Evolutionary conservation across 2,113 vertebrate genomes (phyloP).

Genomic region (Passer montanus): DNA sequence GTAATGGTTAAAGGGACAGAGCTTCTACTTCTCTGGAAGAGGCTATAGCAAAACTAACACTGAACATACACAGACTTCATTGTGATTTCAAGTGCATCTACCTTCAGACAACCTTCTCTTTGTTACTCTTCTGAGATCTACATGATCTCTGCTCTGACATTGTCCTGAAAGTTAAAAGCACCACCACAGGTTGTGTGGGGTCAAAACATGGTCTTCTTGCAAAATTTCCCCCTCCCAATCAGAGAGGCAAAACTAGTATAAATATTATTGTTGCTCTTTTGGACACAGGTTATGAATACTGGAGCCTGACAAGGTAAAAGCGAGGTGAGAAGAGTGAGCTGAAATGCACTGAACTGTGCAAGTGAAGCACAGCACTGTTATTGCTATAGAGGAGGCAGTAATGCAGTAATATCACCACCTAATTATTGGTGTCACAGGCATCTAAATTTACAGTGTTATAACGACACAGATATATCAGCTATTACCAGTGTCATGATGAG

Average conservation of each 20-base stretch:
- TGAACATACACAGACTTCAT: not conserved
- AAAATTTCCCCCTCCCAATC: not conserved
- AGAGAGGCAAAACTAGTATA: not conserved
- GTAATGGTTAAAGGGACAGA: not conserved
- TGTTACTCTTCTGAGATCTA: not conserved
- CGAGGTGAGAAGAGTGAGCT: not conserved
- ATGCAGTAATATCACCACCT: not conserved
- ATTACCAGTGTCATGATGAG: not conserved
- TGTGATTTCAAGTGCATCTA: not conserved
- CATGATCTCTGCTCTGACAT: not conserved
- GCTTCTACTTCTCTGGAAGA: not conserved
- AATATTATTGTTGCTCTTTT: not conserved
- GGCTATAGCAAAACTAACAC: not conserved
- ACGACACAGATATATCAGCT: not conserved
- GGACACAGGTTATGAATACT: not conserved
- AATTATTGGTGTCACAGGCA: not conserved
- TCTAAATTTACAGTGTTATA: not conserved
- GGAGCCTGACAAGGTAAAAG: not conserved
- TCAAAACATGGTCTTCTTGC: not conserved
- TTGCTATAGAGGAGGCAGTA: not conserved
- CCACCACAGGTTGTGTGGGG: not conserved
- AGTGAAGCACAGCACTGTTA: not conserved
- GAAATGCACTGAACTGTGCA: not conserved
- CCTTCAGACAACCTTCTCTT: not conserved
- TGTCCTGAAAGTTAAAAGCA: not conserved